phyloP scores from a whole-genome alignment of 2,113 vertebrate genomes.

The Ptychochromis oligacanthus region DNA sequence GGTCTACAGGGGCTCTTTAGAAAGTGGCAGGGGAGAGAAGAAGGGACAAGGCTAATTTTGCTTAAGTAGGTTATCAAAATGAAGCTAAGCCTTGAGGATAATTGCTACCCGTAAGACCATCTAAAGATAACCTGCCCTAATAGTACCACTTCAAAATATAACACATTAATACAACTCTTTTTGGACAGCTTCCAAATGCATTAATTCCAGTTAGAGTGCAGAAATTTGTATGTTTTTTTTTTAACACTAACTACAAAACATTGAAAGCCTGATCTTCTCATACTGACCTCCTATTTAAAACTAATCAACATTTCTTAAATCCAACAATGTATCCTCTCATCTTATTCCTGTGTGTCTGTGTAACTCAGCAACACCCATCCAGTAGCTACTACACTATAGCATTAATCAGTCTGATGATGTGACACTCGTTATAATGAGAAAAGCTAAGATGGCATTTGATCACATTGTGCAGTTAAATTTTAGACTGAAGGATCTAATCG shows the following conservation, averaged over 20 bases:
- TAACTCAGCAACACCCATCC: neutral
- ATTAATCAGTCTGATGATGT: neutral
- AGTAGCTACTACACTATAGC: neutral
- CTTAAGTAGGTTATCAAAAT: slow-evolving; percentile 68
- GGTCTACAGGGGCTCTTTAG: neutral
- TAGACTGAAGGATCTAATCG: no score
- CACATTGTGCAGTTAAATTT: no score
- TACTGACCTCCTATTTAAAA: neutral
- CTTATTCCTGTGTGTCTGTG: neutral
- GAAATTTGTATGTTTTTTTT: no score
- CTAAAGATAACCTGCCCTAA: slow-evolving; percentile 69
- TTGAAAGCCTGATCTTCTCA: neutral
- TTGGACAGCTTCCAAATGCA: neutral
- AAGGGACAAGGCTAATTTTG: slow-evolving; percentile 51
- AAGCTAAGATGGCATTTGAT: no score
- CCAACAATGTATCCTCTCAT: neutral
- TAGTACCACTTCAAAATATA: slow-evolving; percentile 44
- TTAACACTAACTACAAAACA: neutral
- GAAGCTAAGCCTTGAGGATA: slow-evolving; percentile 56
- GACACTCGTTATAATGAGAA: neutral
- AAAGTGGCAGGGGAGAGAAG: slow-evolving; percentile 6
- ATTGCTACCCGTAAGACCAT: slow-evolving; percentile 50
- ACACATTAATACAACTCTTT: neutral
- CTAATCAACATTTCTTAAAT: neutral
- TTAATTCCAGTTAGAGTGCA: neutral